A percentile compares a stretch with the other conserved stretches of the same genome.
Evolutionary conservation across 2,113 vertebrate genomes (phyloP).

Genomic region (Oreotragus oreotragus): DNA sequence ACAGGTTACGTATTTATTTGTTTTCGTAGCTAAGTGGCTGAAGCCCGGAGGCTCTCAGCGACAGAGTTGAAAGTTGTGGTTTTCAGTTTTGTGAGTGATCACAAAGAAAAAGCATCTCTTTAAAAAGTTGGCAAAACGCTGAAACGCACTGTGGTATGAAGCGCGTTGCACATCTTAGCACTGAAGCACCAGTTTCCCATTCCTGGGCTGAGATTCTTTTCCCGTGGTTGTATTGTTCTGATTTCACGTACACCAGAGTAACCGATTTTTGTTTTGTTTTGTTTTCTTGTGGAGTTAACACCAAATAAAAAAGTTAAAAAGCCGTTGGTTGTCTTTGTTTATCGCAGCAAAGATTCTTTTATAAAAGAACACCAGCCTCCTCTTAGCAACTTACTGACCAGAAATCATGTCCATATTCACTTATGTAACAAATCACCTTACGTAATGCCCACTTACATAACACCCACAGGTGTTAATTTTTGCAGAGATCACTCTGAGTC

Average conservation of each 20-base stretch:
- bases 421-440: neutral
- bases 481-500: neutral
- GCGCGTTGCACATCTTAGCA: slow-evolving; percentile 84
- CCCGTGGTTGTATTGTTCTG: slow-evolving; percentile 92
- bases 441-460: accelerated
- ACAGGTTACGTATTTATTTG: slow-evolving; percentile 78
- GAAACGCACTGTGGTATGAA: slow-evolving; percentile 85
- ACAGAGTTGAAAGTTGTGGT: slow-evolving; percentile 81
- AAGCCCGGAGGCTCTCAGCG: slow-evolving; percentile 81
- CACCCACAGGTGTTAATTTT: neutral
- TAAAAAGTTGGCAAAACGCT: slow-evolving; percentile 82
- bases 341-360: neutral
- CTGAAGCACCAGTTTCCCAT: slow-evolving; percentile 84
- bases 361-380: neutral
- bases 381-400: neutral
- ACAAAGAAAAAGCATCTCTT: slow-evolving; percentile 76
- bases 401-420: neutral
- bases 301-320: slow-evolving; percentile 92
- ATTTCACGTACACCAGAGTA: slow-evolving; percentile 96
- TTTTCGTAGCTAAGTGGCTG: slow-evolving; percentile 77
- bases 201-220: slow-evolving; percentile 83
- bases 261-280: slow-evolving; percentile 90
- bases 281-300: slow-evolving; percentile 99
- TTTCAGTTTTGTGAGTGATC: slow-evolving; percentile 84
- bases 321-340: slow-evolving; percentile 47